Evolutionary conservation across 2,888 invertebrate species (phyloP), one percentile per base, ranked within the genome.

Genomic region (Embidobia sp.): DNA sequence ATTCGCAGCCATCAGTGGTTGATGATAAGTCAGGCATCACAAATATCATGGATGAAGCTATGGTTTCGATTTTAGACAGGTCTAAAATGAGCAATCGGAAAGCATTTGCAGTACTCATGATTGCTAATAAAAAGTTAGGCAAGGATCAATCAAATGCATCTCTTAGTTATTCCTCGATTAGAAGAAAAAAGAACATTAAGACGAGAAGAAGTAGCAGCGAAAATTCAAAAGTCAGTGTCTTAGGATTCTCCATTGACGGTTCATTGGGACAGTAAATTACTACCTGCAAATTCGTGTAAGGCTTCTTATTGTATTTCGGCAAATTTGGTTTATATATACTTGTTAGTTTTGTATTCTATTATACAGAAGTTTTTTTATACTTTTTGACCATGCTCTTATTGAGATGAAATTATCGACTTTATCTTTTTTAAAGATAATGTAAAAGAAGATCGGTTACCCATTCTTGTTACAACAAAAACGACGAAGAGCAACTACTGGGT

Each of bases 241-340:
- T 35, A 35, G 10, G 10, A 22, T n/a, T 16, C 22, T 1, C 51
- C 51, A 22, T 5, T 53, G 19, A 53, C 22, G 6, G 35, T 53
- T 0, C 35, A 53, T 35, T 53, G 35, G 51, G 51, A 53, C 8
- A 53, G 51, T 10, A 53, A 53, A 31, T 33, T 53, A 7, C 11
- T 53, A 35, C 51, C 51, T 3, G 31, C 51, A 19, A 35, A 22
- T n/a, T 18, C 11, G 16, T 13, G 33, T 49, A 10, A 1, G 15
- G 7, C 13, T 2, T 37, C 10, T 29, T n/a, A 29, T 29, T 8
- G 29, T 8, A 29, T 7, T 51, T 10, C 11, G 29, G 6, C 3
- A 51, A n/a, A n/a, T n/a, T n/a, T n/a, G n/a, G n/a, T n/a, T n/a
- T n/a, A n/a, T n/a, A n/a, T n/a, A n/a, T n/a, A n/a, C n/a, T n/a